Conservation (phyloP, 2,888 invertebrate genomes). For the Sepioteuthis lessoniana region DNA sequence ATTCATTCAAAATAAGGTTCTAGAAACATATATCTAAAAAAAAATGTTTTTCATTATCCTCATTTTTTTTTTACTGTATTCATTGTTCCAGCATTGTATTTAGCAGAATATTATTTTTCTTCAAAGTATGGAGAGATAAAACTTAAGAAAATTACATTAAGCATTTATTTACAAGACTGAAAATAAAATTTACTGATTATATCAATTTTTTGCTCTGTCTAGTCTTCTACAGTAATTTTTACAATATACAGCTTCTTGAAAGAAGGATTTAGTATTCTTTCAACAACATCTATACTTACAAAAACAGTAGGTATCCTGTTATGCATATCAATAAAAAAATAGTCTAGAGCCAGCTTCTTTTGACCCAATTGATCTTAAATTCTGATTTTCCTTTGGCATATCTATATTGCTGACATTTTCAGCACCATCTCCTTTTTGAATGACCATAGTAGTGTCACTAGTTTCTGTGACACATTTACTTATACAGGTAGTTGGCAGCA, state of each 20-base stretch:
- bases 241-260: neutral
- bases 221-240: neutral
- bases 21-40: neutral
- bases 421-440: neutral
- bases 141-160: neutral
- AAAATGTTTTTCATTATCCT: too few relatives aligned
- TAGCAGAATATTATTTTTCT: neutral
- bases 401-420: neutral
- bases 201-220: neutral
- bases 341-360: neutral
- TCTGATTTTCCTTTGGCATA: neutral
- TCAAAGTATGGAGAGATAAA: neutral
- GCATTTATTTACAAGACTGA: neutral
- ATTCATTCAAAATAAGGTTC: neutral
- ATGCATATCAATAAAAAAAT: neutral
- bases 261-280: neutral
- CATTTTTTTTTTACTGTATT: too few relatives aligned
- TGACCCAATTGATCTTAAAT: neutral
- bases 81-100: neutral
- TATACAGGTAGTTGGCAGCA: constrained; percentile 33
- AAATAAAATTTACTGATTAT: neutral
- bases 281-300: neutral
- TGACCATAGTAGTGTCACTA: neutral
- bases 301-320: neutral
- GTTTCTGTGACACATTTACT: neutral